Evolutionary conservation across 1,140 invertebrate species (phyloP), one percentile per base, ranked within the genome.

Genomic region (Adelges cooleyi): DNA sequence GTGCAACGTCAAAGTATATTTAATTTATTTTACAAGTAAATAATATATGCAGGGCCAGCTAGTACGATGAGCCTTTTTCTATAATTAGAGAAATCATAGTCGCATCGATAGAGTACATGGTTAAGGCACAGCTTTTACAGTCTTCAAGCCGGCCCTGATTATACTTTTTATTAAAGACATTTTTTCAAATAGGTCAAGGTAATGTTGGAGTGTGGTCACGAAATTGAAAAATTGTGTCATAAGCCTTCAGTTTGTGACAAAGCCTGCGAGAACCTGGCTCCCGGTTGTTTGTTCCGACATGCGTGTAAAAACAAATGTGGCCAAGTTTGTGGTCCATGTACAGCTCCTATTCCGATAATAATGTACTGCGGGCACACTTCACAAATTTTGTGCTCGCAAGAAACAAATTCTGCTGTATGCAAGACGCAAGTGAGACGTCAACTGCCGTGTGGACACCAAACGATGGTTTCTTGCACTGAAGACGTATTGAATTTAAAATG

Each of bases 391-490:
- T 54, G 52, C 38, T 54, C 33, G n/a, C 33, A 25, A 40, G 15
- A 54, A 20, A 18, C 17, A 22, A 20, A 54, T 17, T 9, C 6
- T 13, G 33, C 40, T 22, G 22, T 38, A 38, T 54, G 52, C n/a
- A n/a, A 44, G n/a, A 44, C n/a, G 40, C 5, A n/a, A 4, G n/a
- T n/a, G 8, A 44, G 15, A 11, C 3, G 15, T 8, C 3, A 17
- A 44, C n/a, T 44, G 4, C 29, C 29, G 11, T 33, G 29, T 33
- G 29, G 29, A 33, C 29, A 33, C 11, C 5, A 33, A 33, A 33
- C 11, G 11, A 11, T 33, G 11, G 68, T 44, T 36, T 69, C 0
- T 59, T 80, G 6, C 67, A 50, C 1, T 81, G 80, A 33, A 33
- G 11, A 33, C 11, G 11, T 33, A 33, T 33, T 11, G 5, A 11